Base-by-base conservation (phyloP, 2,888 invertebrate species). In the Ornithoptera priamus region DNA sequence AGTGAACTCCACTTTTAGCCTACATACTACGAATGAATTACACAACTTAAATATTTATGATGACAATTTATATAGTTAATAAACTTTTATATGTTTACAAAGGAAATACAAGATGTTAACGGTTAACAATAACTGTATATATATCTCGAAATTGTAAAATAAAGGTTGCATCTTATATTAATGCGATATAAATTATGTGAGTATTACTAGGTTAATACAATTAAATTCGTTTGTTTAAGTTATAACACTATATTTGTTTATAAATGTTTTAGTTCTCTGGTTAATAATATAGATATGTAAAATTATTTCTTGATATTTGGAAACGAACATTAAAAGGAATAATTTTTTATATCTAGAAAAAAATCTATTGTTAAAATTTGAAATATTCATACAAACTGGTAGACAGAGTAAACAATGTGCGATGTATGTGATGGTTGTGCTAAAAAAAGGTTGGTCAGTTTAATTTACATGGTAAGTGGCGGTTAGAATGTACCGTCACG, bases 401-500 rank as follows among this genome's bases (percentile, higher is more conserved):
- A 72, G 75, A 77, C 76, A 77, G 64, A 74, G 76, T 74, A 78
- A 81, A 81, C 81, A 81, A 72, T 71, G 76, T 75, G 74, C 77
- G 78, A 82, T 85, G 84, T 87, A 85, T 91, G 89, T 89, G 87
- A 81, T 85, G 84, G 85, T 85, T 81, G 81, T 82, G 80, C 78
- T 82, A 84, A 90, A 82, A 92, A 89, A 91, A 88, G 85, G 84
- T 81, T 80, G 79, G 81, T 85, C 87, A 85, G 86, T 87, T 88
- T 83, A 70, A 92, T 93, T 93, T 91, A 86, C 88, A 93, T 93
- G 80, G 86, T 89, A 92, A 93, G 89, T 87, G 86, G 82, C 87
- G 88, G 85, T 93, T 92, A 91, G 90, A 87, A 93, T 93, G 93
- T 85, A 81, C 77, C 83, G 91, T 84, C 93, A 93, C 93, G 93